These are phyloP conservation scores for Muricea muricata DNA, from an alignment of 92 coral and sea anemone species.

Conservation along the genomic window DNA sequence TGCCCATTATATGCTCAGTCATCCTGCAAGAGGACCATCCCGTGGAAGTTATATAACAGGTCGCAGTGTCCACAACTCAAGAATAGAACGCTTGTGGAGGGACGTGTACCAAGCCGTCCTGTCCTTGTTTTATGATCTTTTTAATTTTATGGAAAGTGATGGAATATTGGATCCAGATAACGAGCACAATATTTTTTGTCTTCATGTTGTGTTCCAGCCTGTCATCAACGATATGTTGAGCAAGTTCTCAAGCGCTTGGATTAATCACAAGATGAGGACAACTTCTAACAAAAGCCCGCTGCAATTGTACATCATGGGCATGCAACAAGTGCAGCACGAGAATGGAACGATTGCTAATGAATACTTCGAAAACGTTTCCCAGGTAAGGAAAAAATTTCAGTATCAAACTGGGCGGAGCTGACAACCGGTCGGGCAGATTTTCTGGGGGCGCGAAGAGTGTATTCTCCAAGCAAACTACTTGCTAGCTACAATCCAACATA, in stretches of 20 bases:
- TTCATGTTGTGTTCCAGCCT: constrained; percentile 45
- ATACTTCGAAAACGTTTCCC: constrained; percentile 61
- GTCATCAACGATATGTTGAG: constrained; percentile 40
- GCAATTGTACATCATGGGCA: constrained; percentile 71
- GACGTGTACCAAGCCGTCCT: constrained; percentile 57
- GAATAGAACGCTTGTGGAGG: constrained; percentile 61
- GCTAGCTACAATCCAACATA: too few species aligned
- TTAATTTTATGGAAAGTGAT: constrained; percentile 21
- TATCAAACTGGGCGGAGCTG: too few species aligned
- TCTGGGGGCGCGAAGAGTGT: too few species aligned
- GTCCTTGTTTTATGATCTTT: constrained; percentile 50
- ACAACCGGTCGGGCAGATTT: too few species aligned
- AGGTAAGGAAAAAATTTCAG: background rate
- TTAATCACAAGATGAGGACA: constrained; percentile 62
- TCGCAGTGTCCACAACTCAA: constrained; percentile 56
- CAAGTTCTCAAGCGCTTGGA: constrained; percentile 49
- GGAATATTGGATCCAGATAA: constrained; percentile 37
- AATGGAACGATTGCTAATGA: constrained; percentile 54
- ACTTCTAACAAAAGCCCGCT: constrained; percentile 53
- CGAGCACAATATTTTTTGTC: constrained; percentile 49
- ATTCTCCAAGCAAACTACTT: too few species aligned
- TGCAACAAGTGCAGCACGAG: constrained; percentile 69
- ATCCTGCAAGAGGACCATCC: constrained; percentile 57
- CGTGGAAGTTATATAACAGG: constrained; percentile 61
- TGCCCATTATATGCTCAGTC: constrained; percentile 48